These are phyloP conservation scores for Eospalax fontanierii DNA, from an alignment of 2,797 vertebrate genomes.

Conservation along the genomic window DNA sequence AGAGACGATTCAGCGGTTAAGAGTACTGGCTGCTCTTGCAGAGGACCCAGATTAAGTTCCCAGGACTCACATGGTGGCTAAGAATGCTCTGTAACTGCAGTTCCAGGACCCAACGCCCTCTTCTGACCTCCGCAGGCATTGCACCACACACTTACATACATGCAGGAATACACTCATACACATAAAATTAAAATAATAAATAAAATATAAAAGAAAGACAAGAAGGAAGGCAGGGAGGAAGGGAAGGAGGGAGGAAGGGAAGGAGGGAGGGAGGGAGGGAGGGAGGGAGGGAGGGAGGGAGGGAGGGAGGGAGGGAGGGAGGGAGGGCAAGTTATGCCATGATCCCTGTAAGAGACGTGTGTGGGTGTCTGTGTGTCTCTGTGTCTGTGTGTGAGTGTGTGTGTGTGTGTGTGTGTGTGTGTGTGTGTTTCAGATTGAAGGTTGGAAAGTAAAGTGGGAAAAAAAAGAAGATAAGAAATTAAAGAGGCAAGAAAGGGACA, in stretches of 20 bases:
- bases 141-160: no score
- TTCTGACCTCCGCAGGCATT: not conserved
- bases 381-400: not conserved
- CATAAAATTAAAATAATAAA: no score
- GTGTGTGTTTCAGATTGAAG: not conserved
- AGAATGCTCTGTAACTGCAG: no score
- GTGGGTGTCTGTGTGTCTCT: not conserved
- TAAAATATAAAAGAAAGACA: not conserved
- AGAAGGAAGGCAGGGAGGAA: not conserved
- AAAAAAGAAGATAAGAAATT: not conserved
- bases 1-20: no score
- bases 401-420: not conserved
- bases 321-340: not conserved
- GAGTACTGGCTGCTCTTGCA: no score
- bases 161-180: not conserved
- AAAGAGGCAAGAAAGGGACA: accelerated
- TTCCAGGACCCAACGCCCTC: no score
- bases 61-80: no score
- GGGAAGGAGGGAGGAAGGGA: accelerated
- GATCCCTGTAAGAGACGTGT: not conserved
- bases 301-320: not conserved
- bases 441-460: accelerated
- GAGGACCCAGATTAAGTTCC: no score
- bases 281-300: not conserved
- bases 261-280: no score